Conservation (phyloP, 2,888 invertebrate genomes). For the Shargacucullia verbasci region DNA sequence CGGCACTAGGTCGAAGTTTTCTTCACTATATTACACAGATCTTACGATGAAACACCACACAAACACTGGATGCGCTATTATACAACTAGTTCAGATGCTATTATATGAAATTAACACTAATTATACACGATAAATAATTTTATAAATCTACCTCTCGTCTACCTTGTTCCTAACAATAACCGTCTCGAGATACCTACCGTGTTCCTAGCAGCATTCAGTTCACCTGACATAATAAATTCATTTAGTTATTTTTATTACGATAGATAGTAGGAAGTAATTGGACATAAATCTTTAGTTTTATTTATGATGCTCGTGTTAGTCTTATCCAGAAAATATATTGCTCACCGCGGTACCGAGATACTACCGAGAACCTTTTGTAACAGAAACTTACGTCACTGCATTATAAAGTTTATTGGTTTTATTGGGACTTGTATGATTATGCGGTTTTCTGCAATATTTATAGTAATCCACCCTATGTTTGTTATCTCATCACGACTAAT, state of each 20-base stretch:
- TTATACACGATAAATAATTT: too few species aligned
- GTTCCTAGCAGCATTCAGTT: slow-evolving; percentile 17
- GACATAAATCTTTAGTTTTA: slow-evolving; percentile 68
- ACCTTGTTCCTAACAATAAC: not conserved
- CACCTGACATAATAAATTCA: slow-evolving; percentile 59
- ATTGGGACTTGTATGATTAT: not conserved
- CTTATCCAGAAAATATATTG: slow-evolving; percentile 61
- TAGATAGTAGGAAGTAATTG: slow-evolving; percentile 67
- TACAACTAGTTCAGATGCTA: too few species aligned
- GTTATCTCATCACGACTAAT: too few species aligned
- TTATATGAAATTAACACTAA: too few species aligned
- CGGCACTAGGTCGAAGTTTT: too few species aligned
- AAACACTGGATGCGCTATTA: too few species aligned
- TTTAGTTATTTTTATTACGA: slow-evolving; percentile 66
- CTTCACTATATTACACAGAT: too few species aligned
- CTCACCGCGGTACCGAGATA: slow-evolving; percentile 24
- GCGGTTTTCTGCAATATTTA: too few species aligned
- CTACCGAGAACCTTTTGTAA: slow-evolving; percentile 6
- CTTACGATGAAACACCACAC: too few species aligned
- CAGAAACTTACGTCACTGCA: not conserved
- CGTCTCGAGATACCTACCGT: not conserved
- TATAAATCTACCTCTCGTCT: too few species aligned
- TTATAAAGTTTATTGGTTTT: slow-evolving; percentile 9
- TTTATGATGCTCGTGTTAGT: slow-evolving; percentile 60
- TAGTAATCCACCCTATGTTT: too few species aligned